Evolutionary conservation across 2,113 vertebrate species (phyloP), one percentile per base, ranked within the genome.

Genomic region (Dipodomys spectabilis): DNA sequence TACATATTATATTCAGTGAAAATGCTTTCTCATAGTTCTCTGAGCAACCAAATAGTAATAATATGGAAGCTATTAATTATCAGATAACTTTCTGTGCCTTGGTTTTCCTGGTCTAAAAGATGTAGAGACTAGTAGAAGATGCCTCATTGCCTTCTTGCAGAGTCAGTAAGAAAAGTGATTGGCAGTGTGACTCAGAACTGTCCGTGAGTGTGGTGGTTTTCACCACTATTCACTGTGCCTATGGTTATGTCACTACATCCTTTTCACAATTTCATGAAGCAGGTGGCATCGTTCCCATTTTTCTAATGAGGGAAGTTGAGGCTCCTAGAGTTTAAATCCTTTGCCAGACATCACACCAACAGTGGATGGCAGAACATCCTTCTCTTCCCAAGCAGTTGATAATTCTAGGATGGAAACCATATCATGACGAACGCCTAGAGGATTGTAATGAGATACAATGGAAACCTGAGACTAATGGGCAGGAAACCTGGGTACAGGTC

Each of bases 341-440:
- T 96, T 93, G 23, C 30, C 81, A 82, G 84, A 86, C 32, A 68
- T 84, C 82, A 65, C 32, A 89, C 28, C 86, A 22, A 72, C 79
- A 64, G 28, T 69, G 19, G 74, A 68, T 65, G 39, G 12, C 53
- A 84, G 68, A 77, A 2, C 78, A 39, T 62, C 60, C 23, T 79
- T 85, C 71, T 30, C 25, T 92, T 90, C 80, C 49, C 69, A 82
- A 60, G 32, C 15, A 85, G 53, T 5, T 65, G 27, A 28, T 85
- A 44, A 11, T 91, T 94, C 84, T 72, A 85, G 67, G 81, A 84
- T 3, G 9, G 57, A 80, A 75, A 20, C 18, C 10, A 28, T 82
- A 20, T 72, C 15, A 5, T 91, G 49, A 74, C 83, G 57, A 30
- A 53, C 10, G 32, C 88, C 2, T 62, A 74, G 65, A 57, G 32